These are phyloP conservation scores for Diogma glabrata DNA, from an alignment of 2,888 invertebrate genomes.

Conservation along the genomic window DNA sequence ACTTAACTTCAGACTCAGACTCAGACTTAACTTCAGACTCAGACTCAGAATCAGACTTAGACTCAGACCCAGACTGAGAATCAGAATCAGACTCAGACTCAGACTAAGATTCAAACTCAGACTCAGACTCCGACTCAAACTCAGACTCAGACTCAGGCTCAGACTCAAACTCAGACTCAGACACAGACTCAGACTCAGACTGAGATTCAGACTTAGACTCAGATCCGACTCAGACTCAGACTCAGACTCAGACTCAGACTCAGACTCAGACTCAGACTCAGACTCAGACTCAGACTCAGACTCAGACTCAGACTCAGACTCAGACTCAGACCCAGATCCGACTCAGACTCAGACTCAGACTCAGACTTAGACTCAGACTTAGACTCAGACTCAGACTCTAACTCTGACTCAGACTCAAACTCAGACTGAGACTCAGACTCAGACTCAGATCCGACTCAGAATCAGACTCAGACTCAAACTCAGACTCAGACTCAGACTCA, in stretches of 20 bases:
- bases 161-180: not conserved
- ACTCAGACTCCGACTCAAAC: not conserved
- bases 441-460: not conserved
- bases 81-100: not conserved
- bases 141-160: not conserved
- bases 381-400: not conserved
- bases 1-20: not conserved
- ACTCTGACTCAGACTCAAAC: not conserved
- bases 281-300: not conserved
- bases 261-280: not conserved
- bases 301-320: not conserved
- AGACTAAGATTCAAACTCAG: not conserved
- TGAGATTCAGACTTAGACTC: not conserved
- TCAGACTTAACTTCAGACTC: not conserved
- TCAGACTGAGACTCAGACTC: not conserved
- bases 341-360: not conserved
- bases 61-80: not conserved
- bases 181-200: not conserved
- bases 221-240: not conserved
- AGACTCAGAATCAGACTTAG: not conserved
- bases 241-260: not conserved
- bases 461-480: not conserved
- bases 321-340: not conserved
- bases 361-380: not conserved
- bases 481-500: not conserved